These are phyloP conservation scores for Heteronetta atricapilla DNA, from an alignment of 2,113 vertebrate genomes.

Conservation along the genomic window DNA sequence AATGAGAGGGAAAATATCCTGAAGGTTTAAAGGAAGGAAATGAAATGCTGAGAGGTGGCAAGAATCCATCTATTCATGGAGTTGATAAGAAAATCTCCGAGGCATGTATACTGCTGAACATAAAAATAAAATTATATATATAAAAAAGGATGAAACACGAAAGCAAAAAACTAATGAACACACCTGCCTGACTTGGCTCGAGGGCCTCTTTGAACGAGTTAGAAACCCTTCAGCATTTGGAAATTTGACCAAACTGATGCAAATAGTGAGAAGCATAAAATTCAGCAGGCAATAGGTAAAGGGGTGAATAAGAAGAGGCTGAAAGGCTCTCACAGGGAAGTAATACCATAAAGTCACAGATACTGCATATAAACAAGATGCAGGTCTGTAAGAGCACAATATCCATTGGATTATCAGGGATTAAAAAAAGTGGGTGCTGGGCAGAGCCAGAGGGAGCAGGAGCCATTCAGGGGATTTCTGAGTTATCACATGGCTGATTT, in stretches of 20 bases:
- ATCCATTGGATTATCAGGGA: background rate
- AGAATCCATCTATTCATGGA: slow-evolving; percentile 11
- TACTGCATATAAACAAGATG: background rate
- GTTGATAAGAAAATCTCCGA: slow-evolving; percentile 47
- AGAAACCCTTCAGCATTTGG: slow-evolving; percentile 30
- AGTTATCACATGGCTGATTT: background rate
- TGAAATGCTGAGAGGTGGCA: background rate
- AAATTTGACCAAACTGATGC: background rate
- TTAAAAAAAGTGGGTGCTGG: background rate
- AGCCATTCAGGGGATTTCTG: background rate
- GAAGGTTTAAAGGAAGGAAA: slow-evolving; percentile 50
- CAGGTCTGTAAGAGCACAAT: background rate
- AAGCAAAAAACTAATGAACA: slow-evolving; percentile 50
- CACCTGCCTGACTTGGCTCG: slow-evolving; percentile 34
- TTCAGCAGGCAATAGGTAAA: background rate
- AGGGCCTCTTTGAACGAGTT: slow-evolving; percentile 25
- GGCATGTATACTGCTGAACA: slow-evolving; percentile 52
- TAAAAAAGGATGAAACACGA: background rate
- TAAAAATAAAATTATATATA: slow-evolving; percentile 2
- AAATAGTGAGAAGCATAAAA: background rate
- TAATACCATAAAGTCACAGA: background rate
- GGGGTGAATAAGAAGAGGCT: background rate
- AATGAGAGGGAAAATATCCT: slow-evolving; percentile 50
- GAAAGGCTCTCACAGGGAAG: slow-evolving; percentile 6
- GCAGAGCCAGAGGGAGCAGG: background rate